Evolutionary conservation across 2,888 invertebrate species (phyloP), one percentile per base, ranked within the genome.

Genomic region (Thyatira batis): DNA sequence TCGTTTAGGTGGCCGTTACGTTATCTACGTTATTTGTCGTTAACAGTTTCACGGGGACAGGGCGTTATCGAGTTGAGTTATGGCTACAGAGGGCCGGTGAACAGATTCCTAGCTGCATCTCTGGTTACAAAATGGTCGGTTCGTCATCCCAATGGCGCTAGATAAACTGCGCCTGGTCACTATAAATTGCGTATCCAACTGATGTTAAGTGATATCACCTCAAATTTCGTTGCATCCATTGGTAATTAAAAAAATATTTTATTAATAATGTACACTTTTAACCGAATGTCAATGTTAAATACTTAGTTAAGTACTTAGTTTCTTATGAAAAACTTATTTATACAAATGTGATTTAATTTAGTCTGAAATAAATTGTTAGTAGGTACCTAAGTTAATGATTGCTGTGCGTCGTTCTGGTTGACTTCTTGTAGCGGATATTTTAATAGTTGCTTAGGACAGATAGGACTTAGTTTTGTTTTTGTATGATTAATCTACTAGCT

Each of bases 11-110:
- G 85, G 76, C 84, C 85, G 86, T 87, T 82, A 77, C 71, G 78
- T 85, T 91, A 91, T 91, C 91, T 88, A 61, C 64, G 84, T 88
- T 89, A 89, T 89, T 91, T 90, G 91, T 90, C 88, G 89, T 84
- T 84, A 85, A 87, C 87, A 86, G 84, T 85, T 84, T 79, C 74
- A 78, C 74, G 79, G 48, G 80, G 79, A 76, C 78, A 74, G 73
- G 71, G 78, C 76, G 80, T 84, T 91, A 91, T 91, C 91, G 79
- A 69, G 66, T 77, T 90, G 89, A 91, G 83, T 90, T 91, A 91
- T 88, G 64, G 86, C 84, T 77, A 71, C 63, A 73, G 69, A 71
- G 72, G 64, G 65, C 57, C 64, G 69, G 67, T 60, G 67, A 69
- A 65, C 67, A 77, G 81, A 78, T 76, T 75, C 82, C 69, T 73